Conservation (phyloP, 1,140 invertebrate species). For the Stegodyphus dumicola region DNA sequence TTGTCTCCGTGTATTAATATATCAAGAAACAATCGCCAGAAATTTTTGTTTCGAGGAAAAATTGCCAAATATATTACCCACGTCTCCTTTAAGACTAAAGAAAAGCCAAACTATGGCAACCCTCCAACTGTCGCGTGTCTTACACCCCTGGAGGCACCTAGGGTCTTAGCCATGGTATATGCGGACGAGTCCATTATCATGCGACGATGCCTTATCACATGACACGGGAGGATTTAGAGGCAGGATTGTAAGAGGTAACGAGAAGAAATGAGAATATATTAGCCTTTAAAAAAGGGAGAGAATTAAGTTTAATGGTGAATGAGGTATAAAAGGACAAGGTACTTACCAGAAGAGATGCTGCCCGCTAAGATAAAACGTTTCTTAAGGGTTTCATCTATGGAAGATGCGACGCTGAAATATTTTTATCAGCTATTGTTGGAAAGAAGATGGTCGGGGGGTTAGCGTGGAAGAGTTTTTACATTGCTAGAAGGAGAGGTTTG, state of each 20-base stretch:
- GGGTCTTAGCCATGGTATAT: constrained; percentile 34
- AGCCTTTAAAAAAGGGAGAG: constrained; percentile 11
- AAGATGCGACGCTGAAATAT: constrained; percentile 11
- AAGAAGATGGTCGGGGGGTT: not conserved
- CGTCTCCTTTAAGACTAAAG: not conserved
- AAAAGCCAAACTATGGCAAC: not conserved
- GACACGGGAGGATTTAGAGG: not conserved
- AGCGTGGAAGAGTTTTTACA: not conserved
- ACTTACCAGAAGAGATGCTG: constrained; percentile 7
- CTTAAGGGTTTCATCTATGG: constrained; percentile 8
- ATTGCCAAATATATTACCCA: too few relatives aligned
- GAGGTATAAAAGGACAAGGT: constrained; percentile 29
- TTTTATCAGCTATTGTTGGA: constrained; percentile 27
- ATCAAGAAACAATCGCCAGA: too few relatives aligned
- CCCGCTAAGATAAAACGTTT: constrained; percentile 27
- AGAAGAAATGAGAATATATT: constrained; percentile 42
- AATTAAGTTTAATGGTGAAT: constrained; percentile 43
- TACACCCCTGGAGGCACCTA: not conserved
- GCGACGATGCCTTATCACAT: constrained; percentile 26
- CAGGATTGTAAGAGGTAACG: not conserved
- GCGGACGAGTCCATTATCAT: constrained; percentile 15
- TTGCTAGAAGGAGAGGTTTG: not conserved
- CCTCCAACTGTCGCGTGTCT: constrained; percentile 9
- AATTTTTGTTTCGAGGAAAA: too few relatives aligned
- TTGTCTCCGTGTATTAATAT: too few relatives aligned